phyloP scores from a whole-genome alignment of 53 echinoderm and acorn worm species.

The Holothuria scabra region DNA sequence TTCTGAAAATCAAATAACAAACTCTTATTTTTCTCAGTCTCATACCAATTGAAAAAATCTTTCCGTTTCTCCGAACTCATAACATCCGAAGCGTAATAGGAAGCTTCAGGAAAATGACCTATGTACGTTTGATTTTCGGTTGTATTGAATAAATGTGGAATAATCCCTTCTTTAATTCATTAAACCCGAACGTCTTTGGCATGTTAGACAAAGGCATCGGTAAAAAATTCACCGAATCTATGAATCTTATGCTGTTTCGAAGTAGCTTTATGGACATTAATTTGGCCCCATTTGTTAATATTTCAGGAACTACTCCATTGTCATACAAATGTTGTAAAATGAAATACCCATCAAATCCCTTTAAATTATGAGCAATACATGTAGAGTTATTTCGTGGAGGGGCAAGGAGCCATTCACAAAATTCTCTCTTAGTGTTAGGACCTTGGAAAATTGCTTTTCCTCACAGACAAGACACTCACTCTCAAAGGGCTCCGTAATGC shows the following conservation, averaged over 20 bases:
- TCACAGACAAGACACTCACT: background rate
- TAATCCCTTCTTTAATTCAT: conserved; percentile 49
- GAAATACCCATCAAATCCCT: conserved; percentile 46
- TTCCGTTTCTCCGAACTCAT: conserved; percentile 18
- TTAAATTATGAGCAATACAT: conserved; percentile 43
- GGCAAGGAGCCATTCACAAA: too few relatives aligned
- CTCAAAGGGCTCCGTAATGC: conserved; percentile 17
- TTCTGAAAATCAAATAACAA: conserved; percentile 32
- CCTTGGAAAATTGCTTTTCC: conserved; percentile 35
- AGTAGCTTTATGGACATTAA: conserved; percentile 29
- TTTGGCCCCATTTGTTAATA: conserved; percentile 13
- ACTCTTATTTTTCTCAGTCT: background rate
- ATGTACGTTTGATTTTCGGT: conserved; percentile 40
- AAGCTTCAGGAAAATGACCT: conserved; percentile 30
- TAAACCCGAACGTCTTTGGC: conserved; percentile 46
- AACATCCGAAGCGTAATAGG: background rate
- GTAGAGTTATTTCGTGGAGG: too few relatives aligned
- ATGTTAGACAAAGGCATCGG: conserved; percentile 51
- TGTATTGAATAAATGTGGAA: conserved; percentile 50
- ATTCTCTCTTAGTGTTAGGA: background rate
- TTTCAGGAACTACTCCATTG: conserved; percentile 14
- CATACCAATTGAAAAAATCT: conserved; percentile 46
- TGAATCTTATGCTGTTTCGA: conserved; percentile 14
- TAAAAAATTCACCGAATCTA: conserved; percentile 50
- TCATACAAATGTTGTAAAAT: conserved; percentile 6